Base-by-base conservation (phyloP, 1,140 invertebrate genomes). In the Manduca sexta region DNA sequence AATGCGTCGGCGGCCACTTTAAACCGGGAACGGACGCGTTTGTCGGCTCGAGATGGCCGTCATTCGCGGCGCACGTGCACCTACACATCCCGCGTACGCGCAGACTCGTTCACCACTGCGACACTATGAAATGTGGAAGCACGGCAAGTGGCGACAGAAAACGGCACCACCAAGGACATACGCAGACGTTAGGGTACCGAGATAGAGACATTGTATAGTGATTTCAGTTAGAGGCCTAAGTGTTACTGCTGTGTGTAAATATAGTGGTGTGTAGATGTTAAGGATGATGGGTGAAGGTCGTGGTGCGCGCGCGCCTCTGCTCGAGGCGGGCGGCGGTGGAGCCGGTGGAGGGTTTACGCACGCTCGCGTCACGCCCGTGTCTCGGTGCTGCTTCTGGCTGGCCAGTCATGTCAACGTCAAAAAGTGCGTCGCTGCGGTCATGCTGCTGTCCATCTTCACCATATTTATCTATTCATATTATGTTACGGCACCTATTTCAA, bases 391-490 rank as follows among this genome's bases (percentile, higher is more conserved):
- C 70, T 73, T 86, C 52, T 86, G 84, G 72, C 77, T 91, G 55
- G 85, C 90, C 45, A 90, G 90, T 62, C 88, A 90, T 64, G 87
- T 92, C 58, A 93, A 92, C 60, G 90, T 92, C 54, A 91, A 91
- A 73, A 89, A 91, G 56, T 93, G 91, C 75, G 91, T 93, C 58
- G 87, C 88, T 43, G 90, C 88, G 37, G 84, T 92, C 50, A 86
- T 93, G 54, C 79, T 91, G 61, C 84, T 93, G 54, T 92, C 91
- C 59, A 71, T 92, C 67, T 86, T 90, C 67, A 92, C 90, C 56
- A 93, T 93, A 74, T 90, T 93, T 71, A 92, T 92, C 78, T 93
- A 92, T 80, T 91, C 90, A 16, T 90, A 92, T 74, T 92, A 93
- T 65, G 88, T 93, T 73, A 92, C 89, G 65, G 90, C 87, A 65